A percentile compares a stretch with the other conserved stretches of the same genome.
Conservation (phyloP, 2,797 vertebrate genomes). For the Lutjanus campechanus region DNA sequence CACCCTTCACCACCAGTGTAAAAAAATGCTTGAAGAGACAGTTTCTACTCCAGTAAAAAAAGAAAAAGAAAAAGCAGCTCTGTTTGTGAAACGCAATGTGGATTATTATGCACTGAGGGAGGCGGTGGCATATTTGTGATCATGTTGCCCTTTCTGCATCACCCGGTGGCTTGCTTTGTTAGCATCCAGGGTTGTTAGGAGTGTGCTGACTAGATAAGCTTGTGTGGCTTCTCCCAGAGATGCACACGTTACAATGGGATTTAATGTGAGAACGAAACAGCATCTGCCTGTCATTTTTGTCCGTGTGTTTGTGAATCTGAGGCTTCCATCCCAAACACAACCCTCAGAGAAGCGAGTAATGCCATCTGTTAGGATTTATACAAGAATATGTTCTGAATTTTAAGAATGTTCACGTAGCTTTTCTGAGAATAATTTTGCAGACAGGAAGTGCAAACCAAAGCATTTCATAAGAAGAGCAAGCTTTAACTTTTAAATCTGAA, state of each 20-base stretch:
- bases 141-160: conserved; percentile 50
- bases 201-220: conserved; percentile 70
- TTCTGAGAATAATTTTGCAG: conserved; percentile 14
- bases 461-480: conserved; percentile 9
- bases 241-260: conserved; percentile 54
- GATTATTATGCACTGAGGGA: conserved; percentile 51
- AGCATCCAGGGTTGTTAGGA: conserved; percentile 54
- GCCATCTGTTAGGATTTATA: conserved; percentile 39
- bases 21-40: conserved; percentile 43
- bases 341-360: conserved; percentile 31
- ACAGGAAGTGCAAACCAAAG: conserved; percentile 18
- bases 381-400: conserved; percentile 21
- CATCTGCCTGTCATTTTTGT: conserved; percentile 42
- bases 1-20: conserved; percentile 17
- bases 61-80: conserved; percentile 6
- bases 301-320: conserved; percentile 15
- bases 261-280: conserved; percentile 52
- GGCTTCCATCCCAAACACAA: conserved; percentile 39
- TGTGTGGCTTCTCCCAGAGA: conserved; percentile 53
- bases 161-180: conserved; percentile 58
- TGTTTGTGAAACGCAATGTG: conserved; percentile 52
- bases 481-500: conserved; percentile 39
- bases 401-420: conserved; percentile 14
- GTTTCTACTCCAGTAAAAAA: conserved; percentile 23
- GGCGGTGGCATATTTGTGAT: conserved; percentile 63